phyloP scores from a whole-genome alignment of 2,888 invertebrate species.

The Aporophyla lueneburgensis region DNA sequence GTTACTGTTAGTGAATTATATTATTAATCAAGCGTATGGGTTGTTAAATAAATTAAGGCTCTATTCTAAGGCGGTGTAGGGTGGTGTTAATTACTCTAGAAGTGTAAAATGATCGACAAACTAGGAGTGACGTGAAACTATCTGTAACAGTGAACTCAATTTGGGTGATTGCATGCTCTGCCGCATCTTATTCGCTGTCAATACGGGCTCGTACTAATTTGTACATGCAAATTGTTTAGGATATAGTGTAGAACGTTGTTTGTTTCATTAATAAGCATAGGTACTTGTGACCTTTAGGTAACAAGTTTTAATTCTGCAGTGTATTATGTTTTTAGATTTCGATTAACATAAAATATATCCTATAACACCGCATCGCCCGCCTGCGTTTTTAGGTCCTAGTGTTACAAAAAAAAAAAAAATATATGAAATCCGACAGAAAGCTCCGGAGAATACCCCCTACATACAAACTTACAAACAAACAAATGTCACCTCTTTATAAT shows the following conservation, averaged over 20 bases:
- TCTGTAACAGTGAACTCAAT: slow-evolving; percentile 48
- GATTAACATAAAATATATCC: no score
- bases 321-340: no score
- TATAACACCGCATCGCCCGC: no score
- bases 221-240: slow-evolving; percentile 10
- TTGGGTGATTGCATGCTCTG: slow-evolving; percentile 51
- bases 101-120: slow-evolving; percentile 52
- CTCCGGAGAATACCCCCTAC: no score
- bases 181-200: slow-evolving; percentile 41
- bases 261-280: background rate
- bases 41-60: slow-evolving; percentile 36
- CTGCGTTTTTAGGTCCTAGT: no score
- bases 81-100: slow-evolving; percentile 50
- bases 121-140: slow-evolving; percentile 43
- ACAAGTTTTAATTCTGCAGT: no score
- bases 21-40: slow-evolving; percentile 32
- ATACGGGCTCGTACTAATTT: slow-evolving; percentile 41
- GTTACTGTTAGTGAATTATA: slow-evolving; percentile 14
- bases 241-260: background rate
- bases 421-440: no score
- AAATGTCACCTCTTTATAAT: no score
- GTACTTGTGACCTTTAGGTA: no score
- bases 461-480: no score
- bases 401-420: no score
- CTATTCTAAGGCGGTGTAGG: slow-evolving; percentile 13